These are phyloP conservation scores for Hybognathus amarus DNA, from an alignment of 2,797 vertebrate genomes.

Conservation along the genomic window DNA sequence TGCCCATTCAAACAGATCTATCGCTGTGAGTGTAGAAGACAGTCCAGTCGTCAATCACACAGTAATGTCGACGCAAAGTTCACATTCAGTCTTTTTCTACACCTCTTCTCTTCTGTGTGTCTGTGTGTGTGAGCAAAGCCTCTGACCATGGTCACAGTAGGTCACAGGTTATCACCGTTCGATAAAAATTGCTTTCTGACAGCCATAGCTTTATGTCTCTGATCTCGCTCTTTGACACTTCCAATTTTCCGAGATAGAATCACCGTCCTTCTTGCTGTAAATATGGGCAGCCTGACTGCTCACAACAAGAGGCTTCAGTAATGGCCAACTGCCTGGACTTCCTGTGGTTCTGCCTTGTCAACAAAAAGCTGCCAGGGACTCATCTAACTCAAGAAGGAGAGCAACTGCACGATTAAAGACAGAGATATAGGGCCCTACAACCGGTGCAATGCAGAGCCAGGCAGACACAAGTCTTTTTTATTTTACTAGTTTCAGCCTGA, in stretches of 20 bases:
- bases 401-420: conserved; percentile 28
- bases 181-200: conserved; percentile 42
- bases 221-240: conserved; percentile 51
- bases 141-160: conserved; percentile 33
- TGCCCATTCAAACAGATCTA: not conserved
- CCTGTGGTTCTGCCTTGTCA: conserved; percentile 65
- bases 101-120: conserved; percentile 13
- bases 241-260: conserved; percentile 56
- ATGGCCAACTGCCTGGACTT: conserved; percentile 62
- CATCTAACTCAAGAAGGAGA: conserved; percentile 29
- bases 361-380: conserved; percentile 51
- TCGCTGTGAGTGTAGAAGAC: not conserved
- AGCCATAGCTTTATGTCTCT: conserved; percentile 38
- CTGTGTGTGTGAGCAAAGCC: not conserved
- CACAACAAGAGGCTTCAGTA: conserved; percentile 55
- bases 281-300: conserved; percentile 44
- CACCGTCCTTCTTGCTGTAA: conserved; percentile 48
- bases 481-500: too few species aligned
- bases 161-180: conserved; percentile 30
- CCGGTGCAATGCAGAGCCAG: too few species aligned
- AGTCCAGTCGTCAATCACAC: not conserved
- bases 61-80: not conserved
- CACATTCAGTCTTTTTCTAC: not conserved
- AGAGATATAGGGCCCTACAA: not conserved
- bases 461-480: too few species aligned